Conservation (phyloP, 2,888 invertebrate species). For the Apodemia zela region DNA sequence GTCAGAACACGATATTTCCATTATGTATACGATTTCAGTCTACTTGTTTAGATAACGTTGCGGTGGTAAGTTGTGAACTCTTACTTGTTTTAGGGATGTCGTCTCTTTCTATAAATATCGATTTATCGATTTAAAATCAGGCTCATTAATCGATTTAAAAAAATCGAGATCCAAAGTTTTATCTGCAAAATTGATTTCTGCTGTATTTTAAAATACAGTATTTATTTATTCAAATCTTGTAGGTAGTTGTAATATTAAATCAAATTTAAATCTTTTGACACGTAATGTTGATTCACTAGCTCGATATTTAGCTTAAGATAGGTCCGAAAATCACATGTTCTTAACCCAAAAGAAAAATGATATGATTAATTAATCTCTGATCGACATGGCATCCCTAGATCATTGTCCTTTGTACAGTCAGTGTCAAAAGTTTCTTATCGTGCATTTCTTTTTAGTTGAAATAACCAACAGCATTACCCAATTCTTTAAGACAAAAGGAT, state of each 20-base stretch:
- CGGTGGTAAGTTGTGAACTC: slow-evolving; percentile 58
- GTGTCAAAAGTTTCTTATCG: slow-evolving; percentile 16
- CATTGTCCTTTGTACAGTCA: slow-evolving; percentile 20
- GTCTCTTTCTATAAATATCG: neutral
- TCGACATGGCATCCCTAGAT: neutral
- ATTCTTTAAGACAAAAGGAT: neutral
- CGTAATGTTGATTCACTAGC: neutral
- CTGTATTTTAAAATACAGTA: neutral
- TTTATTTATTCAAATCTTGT: neutral
- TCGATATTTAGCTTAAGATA: neutral
- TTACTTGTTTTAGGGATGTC: slow-evolving; percentile 34
- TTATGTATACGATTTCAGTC: slow-evolving; percentile 81
- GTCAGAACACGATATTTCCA: slow-evolving; percentile 80
- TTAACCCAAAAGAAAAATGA: neutral
- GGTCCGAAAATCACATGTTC: neutral
- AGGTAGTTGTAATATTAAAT: neutral
- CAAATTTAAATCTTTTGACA: neutral
- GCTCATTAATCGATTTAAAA: too few species aligned
- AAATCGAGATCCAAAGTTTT: neutral
- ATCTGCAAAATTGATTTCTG: neutral
- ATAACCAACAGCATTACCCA: slow-evolving; percentile 24
- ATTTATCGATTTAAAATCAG: neutral
- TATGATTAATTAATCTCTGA: neutral
- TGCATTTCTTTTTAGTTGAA: slow-evolving; percentile 16
- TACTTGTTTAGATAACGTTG: slow-evolving; percentile 75